These are phyloP conservation scores for Rotaria sp. DNA, from an alignment of 2,888 invertebrate species.

Conservation along the genomic window DNA sequence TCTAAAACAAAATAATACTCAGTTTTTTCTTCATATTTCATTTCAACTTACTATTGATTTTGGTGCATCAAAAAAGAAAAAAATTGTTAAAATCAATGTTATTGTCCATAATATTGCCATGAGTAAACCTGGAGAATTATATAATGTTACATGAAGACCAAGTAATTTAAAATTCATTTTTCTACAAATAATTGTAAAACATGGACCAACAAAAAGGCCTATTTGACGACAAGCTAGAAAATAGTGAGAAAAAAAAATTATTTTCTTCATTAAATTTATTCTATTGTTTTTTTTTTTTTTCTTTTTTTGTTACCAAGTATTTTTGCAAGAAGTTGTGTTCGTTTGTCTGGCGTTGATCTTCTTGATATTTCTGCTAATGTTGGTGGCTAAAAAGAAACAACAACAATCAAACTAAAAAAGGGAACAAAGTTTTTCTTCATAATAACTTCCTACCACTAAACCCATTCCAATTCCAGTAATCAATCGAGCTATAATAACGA, in stretches of 20 bases:
- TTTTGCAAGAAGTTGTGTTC: conserved; percentile 19
- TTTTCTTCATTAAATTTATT: background rate
- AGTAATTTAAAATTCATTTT: conserved; percentile 49
- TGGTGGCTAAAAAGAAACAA: background rate
- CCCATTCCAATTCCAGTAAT: conserved; percentile 50
- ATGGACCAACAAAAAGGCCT: conserved; percentile 51
- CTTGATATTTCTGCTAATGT: background rate
- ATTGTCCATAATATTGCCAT: conserved; percentile 54
- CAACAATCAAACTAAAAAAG: background rate
- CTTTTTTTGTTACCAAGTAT: background rate
- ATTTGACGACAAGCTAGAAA: conserved; percentile 36
- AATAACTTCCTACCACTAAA: background rate
- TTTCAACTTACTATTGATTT: background rate
- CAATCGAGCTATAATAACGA: conserved; percentile 53
- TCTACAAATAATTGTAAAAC: conserved; percentile 54
- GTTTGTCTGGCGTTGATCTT: background rate
- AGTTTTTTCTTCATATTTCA: background rate
- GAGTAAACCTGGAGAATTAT: conserved; percentile 55
- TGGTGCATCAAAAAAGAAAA: background rate
- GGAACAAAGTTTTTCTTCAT: background rate
- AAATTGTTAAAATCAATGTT: background rate
- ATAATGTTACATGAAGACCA: conserved; percentile 52
- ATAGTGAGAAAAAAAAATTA: background rate
- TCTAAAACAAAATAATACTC: background rate
- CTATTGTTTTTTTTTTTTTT: background rate